Evolutionary conservation across 1,140 invertebrate genomes (phyloP), one percentile per base, ranked within the genome.

Genomic region (Chironomus tepperi): DNA sequence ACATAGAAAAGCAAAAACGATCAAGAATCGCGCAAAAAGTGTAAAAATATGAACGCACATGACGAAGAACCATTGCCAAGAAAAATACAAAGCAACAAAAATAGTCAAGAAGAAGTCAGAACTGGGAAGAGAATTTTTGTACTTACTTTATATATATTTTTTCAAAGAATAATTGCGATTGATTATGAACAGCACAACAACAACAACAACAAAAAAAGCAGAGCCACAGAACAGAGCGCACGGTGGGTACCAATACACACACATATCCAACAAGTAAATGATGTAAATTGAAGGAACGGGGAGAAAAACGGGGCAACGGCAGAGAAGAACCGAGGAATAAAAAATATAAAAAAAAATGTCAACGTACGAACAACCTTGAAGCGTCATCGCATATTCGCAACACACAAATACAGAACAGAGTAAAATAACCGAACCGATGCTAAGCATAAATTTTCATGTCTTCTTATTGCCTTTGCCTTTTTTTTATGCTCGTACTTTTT

Each of bases 271-370:
- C 65, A 19, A 7, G 18, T 57, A 70, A 70, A 18, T 70, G 19
- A 21, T 21, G 18, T 70, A 10, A 70, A 70, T 10, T 12, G 18
- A 70, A 70, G 18, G n/a, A 18, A 70, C 65, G 18, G 12, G 12
- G 8, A 70, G 18, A n/a, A 3, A 70, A 21, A 70, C 16, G 18
- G 9, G n/a, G 65, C 65, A 70, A 19, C 6, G 12, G 8, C 19
- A 70, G 47, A 57, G 47, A 57, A 57, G 47, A n/a, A 57, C n/a
- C n/a, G 47, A 57, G 12, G 15, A n/a, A 15, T n/a, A 57, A 57
- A n/a, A n/a, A n/a, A n/a, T 57, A 15, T 5, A 15, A 43, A 74
- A 8, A 57, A 78, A 76, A 78, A 74, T 77, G 74, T 65, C 16
- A 34, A 67, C 10, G 6, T 67, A 42, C 21, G 75, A 75, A 42